Evolutionary conservation across 37 sponge, comb jelly and placozoan species (phyloP).

Genomic region (Eunapius fragilis): DNA sequence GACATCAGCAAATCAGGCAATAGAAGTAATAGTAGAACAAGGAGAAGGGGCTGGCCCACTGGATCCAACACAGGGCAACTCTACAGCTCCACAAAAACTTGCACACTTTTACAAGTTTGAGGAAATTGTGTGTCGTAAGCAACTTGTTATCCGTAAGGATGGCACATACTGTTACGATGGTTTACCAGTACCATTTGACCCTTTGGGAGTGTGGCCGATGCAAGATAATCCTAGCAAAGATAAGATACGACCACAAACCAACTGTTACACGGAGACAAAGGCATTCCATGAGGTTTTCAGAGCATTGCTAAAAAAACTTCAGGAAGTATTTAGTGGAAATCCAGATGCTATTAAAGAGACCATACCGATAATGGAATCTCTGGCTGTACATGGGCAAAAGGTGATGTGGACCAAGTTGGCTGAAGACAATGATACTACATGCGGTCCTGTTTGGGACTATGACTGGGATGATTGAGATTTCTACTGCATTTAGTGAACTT

Average conservation of each 20-base stretch:
- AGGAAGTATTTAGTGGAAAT: slow-evolving; percentile 28
- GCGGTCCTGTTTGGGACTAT: slow-evolving; percentile 68
- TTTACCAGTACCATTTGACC: slow-evolving; percentile 39
- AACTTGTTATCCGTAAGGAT: not conserved
- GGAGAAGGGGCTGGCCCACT: slow-evolving; percentile 54
- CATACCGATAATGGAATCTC: not conserved
- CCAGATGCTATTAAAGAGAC: not conserved
- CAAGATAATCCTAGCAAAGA: slow-evolving; percentile 34
- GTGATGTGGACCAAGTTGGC: not conserved
- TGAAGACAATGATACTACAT: not conserved
- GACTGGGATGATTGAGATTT: slow-evolving; percentile 25
- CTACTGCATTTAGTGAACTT: no score
- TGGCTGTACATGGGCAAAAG: not conserved
- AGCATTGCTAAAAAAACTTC: slow-evolving; percentile 29
- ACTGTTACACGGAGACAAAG: slow-evolving; percentile 46
- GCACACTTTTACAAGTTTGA: slow-evolving; percentile 58
- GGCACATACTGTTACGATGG: slow-evolving; percentile 35
- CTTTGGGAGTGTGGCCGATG: slow-evolving; percentile 80
- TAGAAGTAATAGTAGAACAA: slow-evolving; percentile 38
- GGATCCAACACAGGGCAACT: slow-evolving; percentile 4
- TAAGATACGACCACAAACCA: slow-evolving; percentile 4
- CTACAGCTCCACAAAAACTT: not conserved
- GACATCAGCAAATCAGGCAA: slow-evolving; percentile 25
- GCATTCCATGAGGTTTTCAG: slow-evolving; percentile 52
- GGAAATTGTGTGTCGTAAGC: slow-evolving; percentile 49